Base-by-base conservation (phyloP, 2,113 vertebrate species). In the Oreochromis niloticus region DNA sequence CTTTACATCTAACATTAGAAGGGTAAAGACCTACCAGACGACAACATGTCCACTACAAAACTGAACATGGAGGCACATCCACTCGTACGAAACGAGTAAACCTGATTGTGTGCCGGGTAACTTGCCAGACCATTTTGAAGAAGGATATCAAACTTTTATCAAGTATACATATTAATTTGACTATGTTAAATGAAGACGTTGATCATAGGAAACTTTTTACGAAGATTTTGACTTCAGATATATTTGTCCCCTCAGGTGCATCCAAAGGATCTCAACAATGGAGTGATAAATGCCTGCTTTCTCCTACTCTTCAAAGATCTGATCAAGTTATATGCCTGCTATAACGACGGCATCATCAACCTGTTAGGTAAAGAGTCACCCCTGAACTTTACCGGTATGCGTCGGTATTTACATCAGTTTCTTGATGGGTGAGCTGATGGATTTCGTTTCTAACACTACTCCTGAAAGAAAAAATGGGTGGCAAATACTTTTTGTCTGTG, bases 331-430 rank as follows among this genome's bases (percentile, higher is more conserved):
- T 99, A 99, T 83, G 98, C 99, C 89, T 99, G 99, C 95, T 99
- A 99, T 95, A 99, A 99, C 83, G 99, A 99, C 43, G 99, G 99
- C 46, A 98, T 99, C 92, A 99, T 99, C 95, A 99, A 99, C 93
- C 97, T 99, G 93, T 94, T 99, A 93, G 99, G 99, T 97, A 96
- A 95, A 96, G 91, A 88, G 54, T 55, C 43, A 9, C 48, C n/a
- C 11, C 63, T 52, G 3, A 52, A 34, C 27, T 78, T 78, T 32
- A 52, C 0, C 10, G 12, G 19, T 32, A 68, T 22, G 19, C 8
- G 63, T 68, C 3, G 2, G 11, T 68, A 30, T 78, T 78, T 78
- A 50, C 4, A 9, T 17, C 71, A 32, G 24, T 75, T 16, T 75
- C 43, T 2, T 50, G 43, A 75, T 48, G 24, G 9, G 24, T 30